These are phyloP conservation scores for Zapus hudsonius DNA, from an alignment of 2,113 vertebrate species.

Conservation along the genomic window DNA sequence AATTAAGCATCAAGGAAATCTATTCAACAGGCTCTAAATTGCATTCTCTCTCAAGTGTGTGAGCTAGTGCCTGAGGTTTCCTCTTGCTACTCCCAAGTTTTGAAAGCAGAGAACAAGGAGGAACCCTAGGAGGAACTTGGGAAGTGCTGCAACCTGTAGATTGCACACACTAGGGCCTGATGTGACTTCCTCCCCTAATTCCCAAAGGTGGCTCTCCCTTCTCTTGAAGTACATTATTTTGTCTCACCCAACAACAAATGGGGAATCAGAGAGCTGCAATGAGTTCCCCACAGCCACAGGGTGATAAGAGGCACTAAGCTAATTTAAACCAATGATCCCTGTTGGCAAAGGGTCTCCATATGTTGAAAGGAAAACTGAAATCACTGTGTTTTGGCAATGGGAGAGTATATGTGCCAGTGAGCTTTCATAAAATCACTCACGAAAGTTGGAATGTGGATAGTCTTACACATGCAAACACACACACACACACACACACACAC, in stretches of 20 bases:
- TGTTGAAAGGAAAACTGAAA: background rate
- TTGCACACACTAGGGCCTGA: background rate
- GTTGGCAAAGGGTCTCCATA: background rate
- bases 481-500: too few species aligned
- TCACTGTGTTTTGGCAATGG: background rate
- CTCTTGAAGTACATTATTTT: background rate
- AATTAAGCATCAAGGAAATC: conserved; percentile 21
- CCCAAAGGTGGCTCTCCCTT: background rate
- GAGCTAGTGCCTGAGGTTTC: background rate
- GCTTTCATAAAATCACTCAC: background rate
- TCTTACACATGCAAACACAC: background rate
- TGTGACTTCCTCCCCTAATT: background rate
- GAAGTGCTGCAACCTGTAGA: background rate
- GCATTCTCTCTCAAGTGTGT: background rate
- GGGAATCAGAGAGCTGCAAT: background rate
- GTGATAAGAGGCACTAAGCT: background rate
- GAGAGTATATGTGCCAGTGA: background rate
- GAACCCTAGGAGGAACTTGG: background rate
- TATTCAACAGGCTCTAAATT: conserved; percentile 22
- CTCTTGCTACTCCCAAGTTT: background rate
- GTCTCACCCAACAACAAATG: background rate
- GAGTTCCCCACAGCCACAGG: background rate
- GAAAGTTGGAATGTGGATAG: background rate
- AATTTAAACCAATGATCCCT: background rate
- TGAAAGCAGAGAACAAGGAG: background rate